These are phyloP conservation scores for Amorpha juglandis DNA, from an alignment of 2,888 invertebrate genomes.

Conservation along the genomic window DNA sequence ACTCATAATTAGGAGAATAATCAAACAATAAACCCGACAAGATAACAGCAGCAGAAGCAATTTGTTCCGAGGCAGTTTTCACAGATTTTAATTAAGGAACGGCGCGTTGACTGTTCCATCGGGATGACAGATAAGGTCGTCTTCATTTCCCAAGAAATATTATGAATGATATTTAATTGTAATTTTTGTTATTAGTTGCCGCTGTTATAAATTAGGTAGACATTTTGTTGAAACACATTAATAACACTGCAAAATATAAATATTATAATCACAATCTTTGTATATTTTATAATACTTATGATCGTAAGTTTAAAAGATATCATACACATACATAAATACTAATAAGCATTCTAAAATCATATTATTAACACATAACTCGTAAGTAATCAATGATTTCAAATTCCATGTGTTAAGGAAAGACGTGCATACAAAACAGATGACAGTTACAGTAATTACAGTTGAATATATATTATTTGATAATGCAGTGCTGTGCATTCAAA, in stretches of 20 bases:
- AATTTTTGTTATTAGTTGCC: conserved; percentile 46
- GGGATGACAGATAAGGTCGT: conserved; percentile 39
- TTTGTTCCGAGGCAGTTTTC: conserved; percentile 48
- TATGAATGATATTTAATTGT: conserved; percentile 47
- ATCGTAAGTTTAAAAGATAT: not conserved
- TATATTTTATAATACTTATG: not conserved
- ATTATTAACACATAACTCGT: not conserved
- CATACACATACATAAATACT: not conserved
- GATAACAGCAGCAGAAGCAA: conserved; percentile 45
- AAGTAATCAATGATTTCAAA: not conserved
- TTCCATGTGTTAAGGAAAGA: not conserved
- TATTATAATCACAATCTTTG: not conserved
- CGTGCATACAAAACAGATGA: not conserved
- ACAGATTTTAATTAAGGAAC: conserved; percentile 61
- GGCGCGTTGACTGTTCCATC: conserved; percentile 41
- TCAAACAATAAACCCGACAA: conserved; percentile 37
- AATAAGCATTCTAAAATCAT: not conserved
- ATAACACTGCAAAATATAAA: not conserved
- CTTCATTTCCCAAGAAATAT: conserved; percentile 46
- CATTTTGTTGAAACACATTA: conserved; percentile 27
- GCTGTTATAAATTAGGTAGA: conserved; percentile 33
- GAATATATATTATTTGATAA: conserved; percentile 6
- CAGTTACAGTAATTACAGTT: not conserved
- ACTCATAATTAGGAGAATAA: conserved; percentile 36
- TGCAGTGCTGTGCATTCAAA: conserved; percentile 36